A percentile compares a stretch with the other conserved stretches of the same genome.
phyloP scores from a whole-genome alignment of 2,797 vertebrate genomes.

The Chanos chanos region DNA sequence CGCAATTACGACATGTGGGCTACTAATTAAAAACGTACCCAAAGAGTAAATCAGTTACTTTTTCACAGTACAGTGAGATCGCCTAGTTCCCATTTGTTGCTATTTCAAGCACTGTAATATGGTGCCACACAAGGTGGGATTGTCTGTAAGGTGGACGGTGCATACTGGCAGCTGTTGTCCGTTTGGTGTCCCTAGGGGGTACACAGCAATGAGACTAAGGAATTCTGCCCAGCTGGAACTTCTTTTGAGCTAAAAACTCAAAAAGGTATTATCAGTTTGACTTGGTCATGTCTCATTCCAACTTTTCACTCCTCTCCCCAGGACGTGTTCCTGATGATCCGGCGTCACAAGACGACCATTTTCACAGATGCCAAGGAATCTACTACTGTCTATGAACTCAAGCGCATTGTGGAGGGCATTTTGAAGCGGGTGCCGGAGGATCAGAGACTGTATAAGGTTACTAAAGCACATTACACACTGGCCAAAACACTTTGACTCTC shows the following conservation, averaged over 20 bases:
- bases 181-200: neutral
- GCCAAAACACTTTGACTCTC: no score
- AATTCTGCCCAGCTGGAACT: neutral
- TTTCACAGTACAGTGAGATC: no score
- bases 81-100: no score
- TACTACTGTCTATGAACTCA: constrained; percentile 87
- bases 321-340: constrained; percentile 78
- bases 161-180: constrained; percentile 20
- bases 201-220: neutral
- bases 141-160: no score
- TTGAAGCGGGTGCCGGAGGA: constrained; percentile 78
- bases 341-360: constrained; percentile 79
- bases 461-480: neutral
- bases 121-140: neutral
- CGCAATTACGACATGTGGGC: no score
- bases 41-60: no score
- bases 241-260: neutral
- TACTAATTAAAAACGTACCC: no score
- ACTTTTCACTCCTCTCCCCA: constrained; percentile 33
- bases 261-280: neutral
- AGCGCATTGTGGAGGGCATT: constrained; percentile 83
- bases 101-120: no score
- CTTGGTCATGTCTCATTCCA: neutral
- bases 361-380: constrained; percentile 93
- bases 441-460: constrained; percentile 87